Evolutionary conservation across 2,113 vertebrate genomes (phyloP), one percentile per base, ranked within the genome.

Genomic region (Pollachius pollachius): DNA sequence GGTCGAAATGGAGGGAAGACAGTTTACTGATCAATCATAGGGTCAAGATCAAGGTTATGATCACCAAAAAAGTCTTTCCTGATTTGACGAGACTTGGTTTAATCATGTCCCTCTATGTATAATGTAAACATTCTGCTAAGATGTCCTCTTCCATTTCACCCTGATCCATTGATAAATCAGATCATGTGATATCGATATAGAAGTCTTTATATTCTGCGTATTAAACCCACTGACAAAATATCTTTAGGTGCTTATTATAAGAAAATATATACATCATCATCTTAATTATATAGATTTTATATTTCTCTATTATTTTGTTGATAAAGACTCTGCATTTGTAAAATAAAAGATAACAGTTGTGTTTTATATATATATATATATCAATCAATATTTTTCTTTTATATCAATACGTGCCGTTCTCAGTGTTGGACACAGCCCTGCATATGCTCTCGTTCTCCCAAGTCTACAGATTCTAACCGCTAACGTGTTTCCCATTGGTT

Each of bases 191-290:
- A 67, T 12, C 27, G 68, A 78, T 69, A 34, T 69, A 52, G 57
- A 72, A 52, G 67, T 79, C 68, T 77, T 76, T 80, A 81, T 78
- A 78, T 52, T 78, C 62, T 83, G 78, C 71, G 82, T 85, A 81
- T 82, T 82, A 84, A 86, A 86, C 75, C 80, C 80, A 91, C 74
- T 75, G 86, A 85, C 88, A 90, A 92, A 91, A 89, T 89, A 90
- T 85, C 75, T 84, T 82, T 77, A 81, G 83, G 76, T 88, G 87
- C 87, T 90, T 86, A 84, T 83, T 83, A 87, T 90, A 91, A 72
- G 92, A 91, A 89, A 92, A 91, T 92, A 91, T 92, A 92, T 90
- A 90, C 86, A 89, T 88, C 78, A 80, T 89, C 73, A 88, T 81
- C 82, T 88, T 75, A 77, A 68, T 85, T 82, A 89, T 85, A 90